Evolutionary conservation across 1,140 invertebrate genomes (phyloP), one percentile per base, ranked within the genome.

Genomic region (Xylocopa sonorina): DNA sequence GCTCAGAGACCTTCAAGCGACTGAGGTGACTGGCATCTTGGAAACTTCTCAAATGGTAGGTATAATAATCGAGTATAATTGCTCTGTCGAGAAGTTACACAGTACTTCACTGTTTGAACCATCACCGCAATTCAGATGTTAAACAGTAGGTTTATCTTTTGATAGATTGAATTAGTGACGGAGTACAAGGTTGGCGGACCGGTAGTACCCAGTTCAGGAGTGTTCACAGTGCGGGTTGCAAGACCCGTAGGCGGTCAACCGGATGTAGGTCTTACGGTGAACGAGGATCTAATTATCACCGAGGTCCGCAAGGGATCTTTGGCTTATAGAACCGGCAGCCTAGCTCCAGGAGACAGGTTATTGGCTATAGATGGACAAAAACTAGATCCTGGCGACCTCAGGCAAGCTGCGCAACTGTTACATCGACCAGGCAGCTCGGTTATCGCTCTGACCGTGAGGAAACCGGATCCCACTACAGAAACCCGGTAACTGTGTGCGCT

Each of bases 131-230:
- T n/a, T n/a, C n/a, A n/a, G n/a, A n/a, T n/a, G n/a, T n/a, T n/a
- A n/a, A n/a, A n/a, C n/a, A n/a, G n/a, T n/a, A n/a, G n/a, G n/a
- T n/a, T n/a, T n/a, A n/a, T 68, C 29, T 4, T 14, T 24, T 14
- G 6, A n/a, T 1, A 94, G 94, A 92, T 97, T 3, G 94, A 96
- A 55, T 82, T 95, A 24, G 95, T 96, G 75, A 95, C 97, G 5
- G 98, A 99, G 90, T 99, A 99, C 92, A 97, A 97, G 93, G 97
- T 99, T 85, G 96, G 97, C n/a, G 97, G 98, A 85, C 95, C 97
- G 0, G 97, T 99, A 27, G 96, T 98, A 67, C 97, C 98, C 2
- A 96, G 96, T 16, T 97, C 96, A 85, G 98, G 98, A 10, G 95
- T 97, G 0, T 99, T 98, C 89, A 96, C 96, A 74, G 97, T 99